A percentile compares a stretch with the other conserved stretches of the same genome.
These are phyloP conservation scores for Nymphalis polychloros DNA, from an alignment of 2,888 invertebrate genomes.

Conservation along the genomic window DNA sequence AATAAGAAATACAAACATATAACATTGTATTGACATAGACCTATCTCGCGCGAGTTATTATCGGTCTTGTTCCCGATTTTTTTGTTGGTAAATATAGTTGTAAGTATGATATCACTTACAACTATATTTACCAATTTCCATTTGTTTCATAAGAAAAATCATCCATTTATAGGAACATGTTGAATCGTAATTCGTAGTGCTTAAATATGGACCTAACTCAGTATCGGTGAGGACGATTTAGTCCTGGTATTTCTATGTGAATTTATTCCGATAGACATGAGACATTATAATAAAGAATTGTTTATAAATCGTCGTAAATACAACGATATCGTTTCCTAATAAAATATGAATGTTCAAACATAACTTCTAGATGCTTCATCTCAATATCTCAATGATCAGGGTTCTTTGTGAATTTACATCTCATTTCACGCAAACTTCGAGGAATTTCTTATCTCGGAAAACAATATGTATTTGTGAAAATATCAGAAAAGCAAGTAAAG, in stretches of 20 bases:
- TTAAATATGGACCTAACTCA: no score
- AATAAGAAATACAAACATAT: no score
- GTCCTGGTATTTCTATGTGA: no score
- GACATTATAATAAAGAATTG: neutral
- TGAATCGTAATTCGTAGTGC: neutral
- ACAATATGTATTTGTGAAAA: constrained; percentile 7
- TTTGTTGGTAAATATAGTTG: neutral
- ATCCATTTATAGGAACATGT: neutral
- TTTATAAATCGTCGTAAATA: neutral
- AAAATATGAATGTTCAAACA: constrained; percentile 2
- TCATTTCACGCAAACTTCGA: constrained; percentile 1
- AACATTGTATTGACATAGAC: neutral
- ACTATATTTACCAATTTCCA: neutral
- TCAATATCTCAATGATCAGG: constrained; percentile 1
- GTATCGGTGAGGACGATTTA: no score
- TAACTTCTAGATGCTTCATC: neutral
- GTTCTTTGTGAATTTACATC: constrained; percentile 10
- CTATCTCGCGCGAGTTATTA: neutral
- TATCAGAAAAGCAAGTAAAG: no score
- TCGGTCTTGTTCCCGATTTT: neutral
- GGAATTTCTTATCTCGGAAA: constrained; percentile 7
- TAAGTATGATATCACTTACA: neutral
- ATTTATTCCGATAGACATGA: neutral
- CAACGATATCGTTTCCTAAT: neutral
- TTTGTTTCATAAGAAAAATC: neutral